Evolutionary conservation across 2,113 vertebrate genomes (phyloP), one percentile per base, ranked within the genome.

Genomic region (Pagrus major): DNA sequence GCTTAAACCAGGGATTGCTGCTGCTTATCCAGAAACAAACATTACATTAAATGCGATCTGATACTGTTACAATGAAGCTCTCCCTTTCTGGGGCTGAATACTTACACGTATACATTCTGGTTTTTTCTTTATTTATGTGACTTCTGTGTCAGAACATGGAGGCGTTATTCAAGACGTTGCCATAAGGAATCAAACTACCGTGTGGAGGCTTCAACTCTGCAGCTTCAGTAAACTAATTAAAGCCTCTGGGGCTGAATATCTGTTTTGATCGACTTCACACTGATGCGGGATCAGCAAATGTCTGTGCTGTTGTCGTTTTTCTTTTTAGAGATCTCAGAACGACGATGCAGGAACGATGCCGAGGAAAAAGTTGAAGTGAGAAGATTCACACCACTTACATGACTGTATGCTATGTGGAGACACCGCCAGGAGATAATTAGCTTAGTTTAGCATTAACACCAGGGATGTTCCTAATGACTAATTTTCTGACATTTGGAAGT

Each of bases 1-100:
- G 12, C 29, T 37, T 58, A 75, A 65, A 65, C 56, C 70, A 29
- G 47, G 63, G 75, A 69, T 44, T 71, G 59, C 16, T 37, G 41
- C 4, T 20, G 37, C 21, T 74, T 6, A 52, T 46, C 54, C 25
- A 60, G 2, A 46, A 63, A 56, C 56, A 69, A 31, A 58, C 54
- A 14, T 33, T 6, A 25, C 61, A 51, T 6, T 23, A 60, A 20
- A 42, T 0, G 4, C 31, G 27, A 59, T 58, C 59, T 11, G 6
- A 47, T 14, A 4, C 1, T 0, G 69, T 52, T 8, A 44, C 21
- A 39, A 21, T 44, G n/a, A 46, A 31, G 20, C 7, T 41, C 12
- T 39, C 9, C 46, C 11, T 33, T 8, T n/a, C 18, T 47, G 18
- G 2, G 5, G 3, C 1, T 14, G 15, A 2, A 25, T 27, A 15